phyloP scores from a whole-genome alignment of 2,113 vertebrate species.

The Micromys minutus region DNA sequence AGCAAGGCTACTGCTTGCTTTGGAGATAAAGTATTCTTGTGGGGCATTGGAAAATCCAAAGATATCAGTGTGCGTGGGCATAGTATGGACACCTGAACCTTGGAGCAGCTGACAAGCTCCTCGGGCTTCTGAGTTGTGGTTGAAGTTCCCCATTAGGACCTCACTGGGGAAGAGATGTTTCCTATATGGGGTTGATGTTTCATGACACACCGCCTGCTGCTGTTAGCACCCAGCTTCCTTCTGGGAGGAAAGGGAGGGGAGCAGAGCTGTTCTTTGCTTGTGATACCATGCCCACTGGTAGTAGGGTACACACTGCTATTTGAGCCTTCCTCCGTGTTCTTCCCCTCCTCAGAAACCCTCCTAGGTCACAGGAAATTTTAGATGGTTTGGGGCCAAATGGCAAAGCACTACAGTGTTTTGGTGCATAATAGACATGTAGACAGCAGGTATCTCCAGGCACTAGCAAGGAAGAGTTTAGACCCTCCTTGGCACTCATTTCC shows the following conservation, averaged over 20 bases:
- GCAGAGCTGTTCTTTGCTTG: background rate
- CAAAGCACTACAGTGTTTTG: no score
- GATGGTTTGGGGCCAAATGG: background rate
- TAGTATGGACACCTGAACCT: background rate
- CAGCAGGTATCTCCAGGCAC: background rate
- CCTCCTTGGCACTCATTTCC: background rate
- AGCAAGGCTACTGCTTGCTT: background rate
- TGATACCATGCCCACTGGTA: background rate
- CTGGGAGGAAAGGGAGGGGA: background rate
- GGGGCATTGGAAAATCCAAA: background rate
- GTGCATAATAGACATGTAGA: background rate
- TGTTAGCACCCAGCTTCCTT: background rate
- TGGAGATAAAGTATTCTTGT: background rate
- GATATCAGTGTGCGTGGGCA: background rate
- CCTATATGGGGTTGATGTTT: background rate
- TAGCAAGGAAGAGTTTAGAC: background rate
- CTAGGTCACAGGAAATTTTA: background rate
- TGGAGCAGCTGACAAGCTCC: background rate
- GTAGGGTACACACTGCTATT: background rate
- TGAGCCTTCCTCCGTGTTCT: background rate
- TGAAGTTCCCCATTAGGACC: background rate
- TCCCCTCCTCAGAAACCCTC: background rate
- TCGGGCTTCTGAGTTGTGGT: background rate
- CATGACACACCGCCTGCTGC: accelerated
- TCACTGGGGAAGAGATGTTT: background rate